These are phyloP conservation scores for Acronicta alni DNA, from an alignment of 2,888 invertebrate genomes.

Conservation along the genomic window DNA sequence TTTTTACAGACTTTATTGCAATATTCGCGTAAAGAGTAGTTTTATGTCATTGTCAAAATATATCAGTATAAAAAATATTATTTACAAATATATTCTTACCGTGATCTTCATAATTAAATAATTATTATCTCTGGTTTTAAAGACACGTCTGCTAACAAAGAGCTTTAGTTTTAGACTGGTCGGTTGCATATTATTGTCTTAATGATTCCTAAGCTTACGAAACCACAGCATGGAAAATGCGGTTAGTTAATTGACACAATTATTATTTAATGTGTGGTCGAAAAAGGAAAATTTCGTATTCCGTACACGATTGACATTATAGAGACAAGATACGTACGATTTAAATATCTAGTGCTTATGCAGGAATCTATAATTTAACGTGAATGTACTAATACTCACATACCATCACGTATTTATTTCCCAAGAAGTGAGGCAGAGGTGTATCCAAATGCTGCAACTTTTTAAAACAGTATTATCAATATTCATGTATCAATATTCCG, in stretches of 20 bases:
- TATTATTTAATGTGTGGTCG: background rate
- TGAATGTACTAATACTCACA: no score
- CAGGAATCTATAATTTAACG: no score
- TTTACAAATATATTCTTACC: slow-evolving; percentile 12
- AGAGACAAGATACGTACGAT: background rate
- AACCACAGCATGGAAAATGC: slow-evolving; percentile 8
- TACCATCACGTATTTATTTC: no score
- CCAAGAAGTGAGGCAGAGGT: no score
- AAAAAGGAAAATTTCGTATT: background rate
- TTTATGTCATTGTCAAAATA: no score
- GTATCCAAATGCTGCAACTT: no score
- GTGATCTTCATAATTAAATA: slow-evolving; percentile 27
- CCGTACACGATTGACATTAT: background rate
- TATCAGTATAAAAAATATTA: no score
- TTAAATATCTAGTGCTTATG: no score
- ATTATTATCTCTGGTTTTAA: background rate
- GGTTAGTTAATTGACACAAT: slow-evolving; percentile 2
- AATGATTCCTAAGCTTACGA: background rate
- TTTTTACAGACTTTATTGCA: no score
- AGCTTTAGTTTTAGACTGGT: slow-evolving; percentile 2
- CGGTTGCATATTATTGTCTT: background rate
- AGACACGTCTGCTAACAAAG: background rate
- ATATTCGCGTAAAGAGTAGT: no score
- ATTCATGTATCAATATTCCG: no score
- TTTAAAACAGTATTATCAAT: no score